Base-by-base conservation (phyloP, 2,888 invertebrate species). In the Acanthopleura granulata region DNA sequence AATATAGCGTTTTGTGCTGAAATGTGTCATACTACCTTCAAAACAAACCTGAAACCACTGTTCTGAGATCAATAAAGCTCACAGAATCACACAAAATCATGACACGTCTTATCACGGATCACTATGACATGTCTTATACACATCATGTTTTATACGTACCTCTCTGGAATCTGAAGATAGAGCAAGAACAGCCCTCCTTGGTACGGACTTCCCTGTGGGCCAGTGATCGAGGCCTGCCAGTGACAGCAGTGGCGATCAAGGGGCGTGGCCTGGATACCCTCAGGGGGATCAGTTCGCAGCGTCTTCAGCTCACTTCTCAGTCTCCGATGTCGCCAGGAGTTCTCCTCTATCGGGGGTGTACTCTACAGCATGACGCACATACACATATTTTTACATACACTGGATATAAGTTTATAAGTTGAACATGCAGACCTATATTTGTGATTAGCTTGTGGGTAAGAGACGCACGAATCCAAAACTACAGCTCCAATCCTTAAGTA, bases 221-320 rank as follows among this genome's bases (percentile, higher is more conserved):
- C 98, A 30, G 95, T 94, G 85, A 98, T 95, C 74, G 95, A 95
- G 0, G 97, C 97, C 91, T 97, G 96, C 97, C 97, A 98, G 91
- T 97, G 96, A 87, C 95, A 95, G 86, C 94, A 95, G 90, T 94
- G 93, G 78, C 93, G 92, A 91, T 96, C 96, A 72, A 96, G 91
- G 0, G 96, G 96, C 18, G 93, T 93, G 1, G 96, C 96, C 85
- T 94, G 93, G 76, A 96, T 96, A 0, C 96, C 96, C 87, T 96
- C 96, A 0, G 95, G 95, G 1, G 96, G 96, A 88, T 96, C 96
- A 27, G 89, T 86, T 62, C 89, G 86, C 78, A 91, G 79, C 4
- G 89, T 91, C 86, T 91, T 92, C 29, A 96, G 92, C 91, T 97
- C 97, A 80, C 93, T 95, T 40, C 94, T 91, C 49, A 97, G 91